Evolutionary conservation across 1,140 invertebrate genomes (phyloP), one percentile per base, ranked within the genome.

Genomic region (Drosophila cardini): DNA sequence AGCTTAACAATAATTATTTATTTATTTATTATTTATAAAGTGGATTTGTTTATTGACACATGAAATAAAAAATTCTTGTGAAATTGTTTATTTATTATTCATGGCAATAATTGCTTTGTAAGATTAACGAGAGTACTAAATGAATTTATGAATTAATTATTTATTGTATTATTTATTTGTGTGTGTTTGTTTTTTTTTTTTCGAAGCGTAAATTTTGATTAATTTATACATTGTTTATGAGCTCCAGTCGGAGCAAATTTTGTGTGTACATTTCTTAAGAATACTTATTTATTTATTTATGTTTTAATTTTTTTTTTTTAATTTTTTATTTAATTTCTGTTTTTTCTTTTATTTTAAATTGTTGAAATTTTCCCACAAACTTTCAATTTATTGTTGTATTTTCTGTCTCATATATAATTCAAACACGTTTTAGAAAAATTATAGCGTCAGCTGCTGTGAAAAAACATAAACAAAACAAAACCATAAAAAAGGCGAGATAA

Each of bases 401-500:
- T 68, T 18, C 2, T 48, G 6, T 43, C 42, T 64, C 58, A 34
- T 57, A 71, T 43, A 63, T 45, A 45, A 43, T 60, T 68, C 38
- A 43, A 65, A 60, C 55, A 76, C 68, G 60, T 58, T 76, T 72
- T 64, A 32, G 21, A 65, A 30, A 72, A 72, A 76, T 72, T 61
- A 60, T 76, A 61, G 69, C 55, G 52, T 73, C 74, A 76, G 62
- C 70, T 73, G 69, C 70, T 67, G 52, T 62, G 43, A 48, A 50
- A 68, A 26, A 58, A 56, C 36, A 43, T 72, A 76, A 73, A 73
- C 69, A 76, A 76, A 62, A 9, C 32, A 48, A 42, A 53, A 58
- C 15, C 30, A 38, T 26, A 68, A 57, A 55, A 64, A 50, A 52
- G 36, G 36, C 30, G 32, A 16, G 32, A 40, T 46, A 61, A 32